These are phyloP conservation scores for Mellivora capensis DNA, from an alignment of 2,113 vertebrate genomes.

Conservation along the genomic window DNA sequence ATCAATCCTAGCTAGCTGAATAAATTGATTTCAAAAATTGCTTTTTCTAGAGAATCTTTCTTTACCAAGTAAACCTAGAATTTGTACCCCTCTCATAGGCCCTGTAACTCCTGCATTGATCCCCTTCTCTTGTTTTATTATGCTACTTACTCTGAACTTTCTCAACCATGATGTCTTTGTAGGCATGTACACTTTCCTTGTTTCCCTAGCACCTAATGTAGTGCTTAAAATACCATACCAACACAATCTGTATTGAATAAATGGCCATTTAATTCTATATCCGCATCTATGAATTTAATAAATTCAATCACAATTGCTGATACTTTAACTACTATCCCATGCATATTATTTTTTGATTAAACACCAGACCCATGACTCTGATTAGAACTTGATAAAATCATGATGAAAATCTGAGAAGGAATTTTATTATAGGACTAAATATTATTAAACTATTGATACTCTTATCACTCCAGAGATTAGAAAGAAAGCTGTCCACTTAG, in stretches of 20 bases:
- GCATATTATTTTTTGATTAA: background rate
- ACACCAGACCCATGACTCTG: background rate
- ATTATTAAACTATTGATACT: background rate
- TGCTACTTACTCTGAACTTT: background rate
- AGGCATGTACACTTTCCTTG: background rate
- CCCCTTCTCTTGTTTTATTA: background rate
- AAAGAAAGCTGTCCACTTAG: background rate
- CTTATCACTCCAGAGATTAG: background rate
- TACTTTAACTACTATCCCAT: background rate
- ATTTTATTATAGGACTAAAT: background rate
- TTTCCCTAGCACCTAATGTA: background rate
- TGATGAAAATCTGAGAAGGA: background rate
- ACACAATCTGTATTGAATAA: background rate
- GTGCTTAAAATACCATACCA: background rate
- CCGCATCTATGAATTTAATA: background rate
- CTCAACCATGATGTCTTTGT: background rate
- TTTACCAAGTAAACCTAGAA: background rate
- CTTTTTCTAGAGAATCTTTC: background rate
- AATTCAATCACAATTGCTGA: background rate
- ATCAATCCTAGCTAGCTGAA: background rate
- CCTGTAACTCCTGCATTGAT: background rate
- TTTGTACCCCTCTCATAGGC: background rate
- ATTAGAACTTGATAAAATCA: background rate
- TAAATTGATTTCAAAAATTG: background rate
- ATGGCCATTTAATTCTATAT: background rate